These are phyloP conservation scores for Penaeus indicus DNA, from an alignment of 1,140 invertebrate genomes.

Conservation along the genomic window DNA sequence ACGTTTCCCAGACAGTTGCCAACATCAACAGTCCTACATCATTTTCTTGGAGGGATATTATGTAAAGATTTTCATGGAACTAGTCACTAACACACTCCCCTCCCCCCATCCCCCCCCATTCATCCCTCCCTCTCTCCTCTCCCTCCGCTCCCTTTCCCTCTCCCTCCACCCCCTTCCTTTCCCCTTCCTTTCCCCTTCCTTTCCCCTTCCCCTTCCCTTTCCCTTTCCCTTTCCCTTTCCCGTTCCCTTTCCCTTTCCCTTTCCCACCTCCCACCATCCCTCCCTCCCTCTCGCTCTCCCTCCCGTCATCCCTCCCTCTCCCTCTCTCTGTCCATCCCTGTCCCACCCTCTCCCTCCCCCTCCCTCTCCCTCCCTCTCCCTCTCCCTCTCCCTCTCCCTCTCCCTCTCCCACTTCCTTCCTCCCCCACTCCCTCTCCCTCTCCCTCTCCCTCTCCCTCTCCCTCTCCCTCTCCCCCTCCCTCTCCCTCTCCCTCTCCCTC, in stretches of 20 bases:
- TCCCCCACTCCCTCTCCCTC: not conserved
- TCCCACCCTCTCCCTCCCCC: not conserved
- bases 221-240: not conserved
- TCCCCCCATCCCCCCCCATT: not conserved
- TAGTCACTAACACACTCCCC: not conserved
- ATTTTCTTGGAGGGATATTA: too few relatives aligned
- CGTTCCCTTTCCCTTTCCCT: too few relatives aligned
- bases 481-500: too few relatives aligned
- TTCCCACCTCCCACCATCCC: not conserved
- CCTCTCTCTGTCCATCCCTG: too few relatives aligned
- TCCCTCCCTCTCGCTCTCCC: not conserved
- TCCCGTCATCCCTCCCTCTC: too few relatives aligned
- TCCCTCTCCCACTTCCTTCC: not conserved
- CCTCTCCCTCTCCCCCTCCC: too few relatives aligned
- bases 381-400: not conserved
- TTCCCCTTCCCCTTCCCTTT: not conserved
- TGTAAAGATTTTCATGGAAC: not conserved
- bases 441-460: not conserved
- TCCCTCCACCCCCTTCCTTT: not conserved
- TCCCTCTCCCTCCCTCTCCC: not conserved
- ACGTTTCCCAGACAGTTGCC: too few relatives aligned
- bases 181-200: not conserved
- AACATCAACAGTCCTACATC: too few relatives aligned
- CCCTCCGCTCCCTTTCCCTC: not conserved
- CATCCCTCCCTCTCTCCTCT: not conserved